Conservation (phyloP, 2,797 vertebrate species). For the Girardinus metallicus region DNA sequence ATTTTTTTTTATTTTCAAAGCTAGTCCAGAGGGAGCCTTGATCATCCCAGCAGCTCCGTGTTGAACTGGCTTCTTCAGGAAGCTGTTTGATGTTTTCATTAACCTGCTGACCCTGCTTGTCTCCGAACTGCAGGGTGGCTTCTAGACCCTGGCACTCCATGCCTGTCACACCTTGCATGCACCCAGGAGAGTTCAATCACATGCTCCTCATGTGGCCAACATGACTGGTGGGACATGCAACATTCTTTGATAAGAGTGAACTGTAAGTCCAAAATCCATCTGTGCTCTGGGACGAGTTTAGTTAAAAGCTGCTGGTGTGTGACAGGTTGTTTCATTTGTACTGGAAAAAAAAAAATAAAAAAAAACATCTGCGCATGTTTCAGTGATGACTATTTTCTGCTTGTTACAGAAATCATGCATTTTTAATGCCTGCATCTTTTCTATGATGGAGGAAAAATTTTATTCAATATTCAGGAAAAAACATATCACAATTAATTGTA, state of each 20-base stretch:
- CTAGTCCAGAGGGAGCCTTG: constrained; percentile 26
- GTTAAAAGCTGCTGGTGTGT: constrained; percentile 37
- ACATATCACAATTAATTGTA: not conserved
- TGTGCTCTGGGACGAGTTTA: constrained; percentile 30
- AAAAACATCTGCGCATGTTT: constrained; percentile 17
- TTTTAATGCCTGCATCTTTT: not conserved
- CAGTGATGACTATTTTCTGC: constrained; percentile 7
- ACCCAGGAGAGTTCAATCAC: constrained; percentile 74
- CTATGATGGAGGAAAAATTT: not conserved
- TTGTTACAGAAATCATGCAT: not conserved
- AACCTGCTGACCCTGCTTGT: constrained; percentile 64
- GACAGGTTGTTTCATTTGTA: constrained; percentile 36
- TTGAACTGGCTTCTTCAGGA: constrained; percentile 56
- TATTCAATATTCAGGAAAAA: not conserved
- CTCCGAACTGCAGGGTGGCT: constrained; percentile 55
- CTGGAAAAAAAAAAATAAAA: constrained; percentile 31
- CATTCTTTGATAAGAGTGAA: constrained; percentile 62
- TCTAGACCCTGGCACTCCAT: constrained; percentile 46
- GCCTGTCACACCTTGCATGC: constrained; percentile 49
- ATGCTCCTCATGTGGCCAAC: constrained; percentile 57
- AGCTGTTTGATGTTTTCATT: constrained; percentile 79
- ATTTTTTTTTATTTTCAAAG: constrained; percentile 27
- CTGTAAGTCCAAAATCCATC: constrained; percentile 40
- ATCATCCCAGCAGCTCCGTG: constrained; percentile 47
- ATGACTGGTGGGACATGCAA: constrained; percentile 45